Conservation (phyloP, 2,113 vertebrate genomes). For the Eudyptes chrysolophus region DNA sequence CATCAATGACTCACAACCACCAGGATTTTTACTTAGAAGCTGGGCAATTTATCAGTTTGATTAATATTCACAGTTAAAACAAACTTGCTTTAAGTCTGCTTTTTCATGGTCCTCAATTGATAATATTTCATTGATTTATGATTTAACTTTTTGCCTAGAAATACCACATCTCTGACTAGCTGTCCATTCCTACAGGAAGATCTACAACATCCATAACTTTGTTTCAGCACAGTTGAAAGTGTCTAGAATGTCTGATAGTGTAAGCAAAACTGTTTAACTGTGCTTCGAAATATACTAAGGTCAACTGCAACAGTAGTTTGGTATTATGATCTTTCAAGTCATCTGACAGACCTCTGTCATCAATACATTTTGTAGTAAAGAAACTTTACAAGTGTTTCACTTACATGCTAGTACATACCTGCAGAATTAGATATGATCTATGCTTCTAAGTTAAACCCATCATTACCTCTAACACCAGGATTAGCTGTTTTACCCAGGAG, state of each 20-base stretch:
- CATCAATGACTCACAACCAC: not conserved
- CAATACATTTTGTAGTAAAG: not conserved
- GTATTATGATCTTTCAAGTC: not conserved
- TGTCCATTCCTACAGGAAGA: not conserved
- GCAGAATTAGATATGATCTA: not conserved
- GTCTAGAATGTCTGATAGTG: rapidly evolving
- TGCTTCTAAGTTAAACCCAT: not conserved
- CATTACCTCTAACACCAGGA: not conserved
- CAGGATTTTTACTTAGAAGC: not conserved
- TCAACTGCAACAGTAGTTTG: not conserved
- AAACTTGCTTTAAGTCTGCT: not conserved
- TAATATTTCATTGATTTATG: not conserved
- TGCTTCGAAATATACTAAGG: not conserved
- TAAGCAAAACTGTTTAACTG: not conserved
- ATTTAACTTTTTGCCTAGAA: not conserved
- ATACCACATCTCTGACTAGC: not conserved
- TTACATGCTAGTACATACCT: not conserved
- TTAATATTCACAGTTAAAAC: not conserved
- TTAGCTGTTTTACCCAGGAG: not conserved
- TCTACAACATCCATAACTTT: not conserved
- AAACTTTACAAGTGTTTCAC: not conserved
- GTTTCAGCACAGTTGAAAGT: not conserved
- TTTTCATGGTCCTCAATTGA: not conserved
- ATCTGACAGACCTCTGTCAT: not conserved
- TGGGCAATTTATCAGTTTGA: not conserved